Conservation (phyloP, 2,113 vertebrate genomes). For the Arizona elegans region DNA sequence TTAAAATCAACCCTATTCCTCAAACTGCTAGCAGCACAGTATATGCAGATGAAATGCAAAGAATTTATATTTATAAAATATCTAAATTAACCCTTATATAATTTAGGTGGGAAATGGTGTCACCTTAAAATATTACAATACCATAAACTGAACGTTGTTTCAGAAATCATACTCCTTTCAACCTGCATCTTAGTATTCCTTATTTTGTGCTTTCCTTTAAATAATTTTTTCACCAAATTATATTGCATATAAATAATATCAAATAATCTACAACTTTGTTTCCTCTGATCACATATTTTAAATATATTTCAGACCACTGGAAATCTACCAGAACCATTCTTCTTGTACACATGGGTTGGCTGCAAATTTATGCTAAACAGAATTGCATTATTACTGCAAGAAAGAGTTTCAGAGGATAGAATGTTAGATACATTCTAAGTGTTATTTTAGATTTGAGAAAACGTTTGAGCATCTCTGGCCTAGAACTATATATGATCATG, state of each 20-base stretch:
- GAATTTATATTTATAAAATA: constrained; percentile 36
- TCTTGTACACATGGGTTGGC: not conserved
- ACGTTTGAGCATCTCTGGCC: not conserved
- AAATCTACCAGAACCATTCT: not conserved
- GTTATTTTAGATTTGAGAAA: not conserved
- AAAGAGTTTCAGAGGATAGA: not conserved
- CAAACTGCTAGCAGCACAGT: constrained; percentile 30
- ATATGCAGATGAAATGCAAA: constrained; percentile 46
- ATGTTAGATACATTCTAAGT: not conserved
- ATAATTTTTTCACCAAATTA: not conserved
- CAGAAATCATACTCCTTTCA: not conserved
- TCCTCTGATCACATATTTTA: not conserved
- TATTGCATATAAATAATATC: not conserved
- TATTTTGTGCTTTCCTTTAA: not conserved
- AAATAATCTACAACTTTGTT: not conserved
- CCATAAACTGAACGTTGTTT: not conserved
- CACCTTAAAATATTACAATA: not conserved
- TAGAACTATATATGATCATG: not conserved
- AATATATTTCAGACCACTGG: not conserved
- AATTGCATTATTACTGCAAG: not conserved
- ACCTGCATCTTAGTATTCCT: not conserved
- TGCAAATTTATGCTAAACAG: not conserved
- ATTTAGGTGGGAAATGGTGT: constrained; percentile 5
- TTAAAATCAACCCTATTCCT: constrained; percentile 51
- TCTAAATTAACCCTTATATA: not conserved